Evolutionary conservation across 2,888 invertebrate genomes (phyloP).

Genomic region (Yponomeuta evonymella): DNA sequence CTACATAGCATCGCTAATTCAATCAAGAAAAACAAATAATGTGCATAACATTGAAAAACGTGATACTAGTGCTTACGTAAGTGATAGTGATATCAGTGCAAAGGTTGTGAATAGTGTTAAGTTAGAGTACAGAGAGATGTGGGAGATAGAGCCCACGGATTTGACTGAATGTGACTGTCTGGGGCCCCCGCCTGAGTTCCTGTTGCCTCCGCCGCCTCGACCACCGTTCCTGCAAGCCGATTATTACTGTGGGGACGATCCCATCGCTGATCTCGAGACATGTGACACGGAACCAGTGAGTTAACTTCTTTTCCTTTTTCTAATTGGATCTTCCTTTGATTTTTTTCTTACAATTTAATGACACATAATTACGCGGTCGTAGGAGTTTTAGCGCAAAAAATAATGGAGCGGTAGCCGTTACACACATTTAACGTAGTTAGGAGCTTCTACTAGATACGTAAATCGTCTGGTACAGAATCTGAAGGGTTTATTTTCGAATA

Average conservation of each 20-base stretch:
- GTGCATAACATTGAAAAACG: constrained; percentile 62
- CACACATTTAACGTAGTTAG: no score
- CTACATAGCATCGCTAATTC: constrained; percentile 67
- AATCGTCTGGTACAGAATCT: no score
- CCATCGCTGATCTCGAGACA: constrained; percentile 82
- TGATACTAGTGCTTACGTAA: constrained; percentile 58
- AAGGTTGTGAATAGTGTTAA: constrained; percentile 75
- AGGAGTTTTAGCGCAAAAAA: no score
- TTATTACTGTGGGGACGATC: constrained; percentile 82
- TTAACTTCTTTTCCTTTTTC: constrained; percentile 27
- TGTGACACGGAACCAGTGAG: constrained; percentile 87
- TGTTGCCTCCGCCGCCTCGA: constrained; percentile 83
- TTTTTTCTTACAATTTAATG: background rate
- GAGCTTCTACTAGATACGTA: no score
- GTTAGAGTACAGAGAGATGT: constrained; percentile 78
- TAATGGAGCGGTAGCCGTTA: no score
- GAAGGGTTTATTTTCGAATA: no score
- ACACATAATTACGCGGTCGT: no score
- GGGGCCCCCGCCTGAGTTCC: constrained; percentile 84
- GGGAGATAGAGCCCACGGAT: constrained; percentile 83
- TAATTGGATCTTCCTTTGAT: background rate
- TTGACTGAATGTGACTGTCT: constrained; percentile 85
- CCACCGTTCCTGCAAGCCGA: constrained; percentile 83
- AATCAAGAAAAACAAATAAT: constrained; percentile 64
- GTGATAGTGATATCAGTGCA: constrained; percentile 69